Base-by-base conservation (phyloP, 2,888 invertebrate species). In the Pterostichus madidus region DNA sequence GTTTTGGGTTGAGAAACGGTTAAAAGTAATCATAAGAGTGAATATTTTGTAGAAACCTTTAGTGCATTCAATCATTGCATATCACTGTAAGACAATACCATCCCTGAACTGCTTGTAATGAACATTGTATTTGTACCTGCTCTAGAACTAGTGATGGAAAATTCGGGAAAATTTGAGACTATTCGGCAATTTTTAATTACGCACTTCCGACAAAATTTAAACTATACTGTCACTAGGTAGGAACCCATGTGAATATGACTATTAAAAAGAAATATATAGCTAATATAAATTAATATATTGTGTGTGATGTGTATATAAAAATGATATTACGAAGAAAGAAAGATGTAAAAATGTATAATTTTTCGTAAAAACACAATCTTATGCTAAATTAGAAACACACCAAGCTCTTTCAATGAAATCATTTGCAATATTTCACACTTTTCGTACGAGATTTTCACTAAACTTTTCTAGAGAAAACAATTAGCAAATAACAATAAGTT, bases 21-120 rank as follows among this genome's bases (percentile, higher is more conserved):
- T 32, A 32, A 7, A 31, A 24, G 64, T 64, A 24, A 2, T 24
- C 3, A 24, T 59, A 24, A 59, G 59, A 59, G 59, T 59, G 59
- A 73, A 73, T 73, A 73, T 46, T 73, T 73, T 73, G 17, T 46
- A 44, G 44, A 8, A 68, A 15, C 39, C 39, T 31, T n/a, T 75
- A 75, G 75, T 52, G 75, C 52, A 49, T 64, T 75, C 61, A 59
- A 76, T 83, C 83, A 83, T 83, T 83, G 83, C 83, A 83, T 83
- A 83, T 83, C 83, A 83, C 53, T 73, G 56, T 75, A 77, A 61
- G 83, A 83, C 83, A 83, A 83, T 83, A 83, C 83, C 59, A 39
- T 46, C 61, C 56, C 75, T 71, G 80, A 80, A 11, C 35, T 71
- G 80, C 80, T 80, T 80, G 10, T 71, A 80, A 77, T 71, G 2